Conservation (phyloP, 2,113 vertebrate genomes). For the Indri indri region DNA sequence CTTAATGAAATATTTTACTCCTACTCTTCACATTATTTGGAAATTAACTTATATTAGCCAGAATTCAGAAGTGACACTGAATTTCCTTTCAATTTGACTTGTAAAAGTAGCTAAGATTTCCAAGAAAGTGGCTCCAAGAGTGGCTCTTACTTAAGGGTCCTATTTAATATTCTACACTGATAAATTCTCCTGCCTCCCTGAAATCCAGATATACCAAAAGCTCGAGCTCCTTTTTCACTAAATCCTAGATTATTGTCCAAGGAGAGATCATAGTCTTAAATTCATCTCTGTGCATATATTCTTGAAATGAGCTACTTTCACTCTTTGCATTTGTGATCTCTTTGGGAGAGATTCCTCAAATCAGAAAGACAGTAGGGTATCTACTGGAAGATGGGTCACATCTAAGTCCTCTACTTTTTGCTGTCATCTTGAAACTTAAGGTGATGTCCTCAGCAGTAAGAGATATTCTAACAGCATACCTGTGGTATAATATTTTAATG, state of each 20-base stretch:
- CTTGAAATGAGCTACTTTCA: not conserved
- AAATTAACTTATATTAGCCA: constrained; percentile 38
- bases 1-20: constrained; percentile 37
- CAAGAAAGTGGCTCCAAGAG: not conserved
- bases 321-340: not conserved
- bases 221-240: not conserved
- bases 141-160: not conserved
- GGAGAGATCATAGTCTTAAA: not conserved
- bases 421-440: not conserved
- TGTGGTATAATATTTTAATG: not conserved
- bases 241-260: not conserved
- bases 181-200: not conserved
- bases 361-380: not conserved
- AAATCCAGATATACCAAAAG: not conserved
- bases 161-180: not conserved
- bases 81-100: not conserved
- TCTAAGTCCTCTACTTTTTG: not conserved
- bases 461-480: not conserved
- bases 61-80: not conserved
- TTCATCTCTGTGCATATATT: not conserved
- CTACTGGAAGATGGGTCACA: not conserved
- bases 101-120: not conserved
- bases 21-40: constrained; percentile 4
- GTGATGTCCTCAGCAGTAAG: not conserved
- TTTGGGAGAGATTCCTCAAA: not conserved